Evolutionary conservation across 2,888 invertebrate genomes (phyloP).

Genomic region (Tuta absoluta): DNA sequence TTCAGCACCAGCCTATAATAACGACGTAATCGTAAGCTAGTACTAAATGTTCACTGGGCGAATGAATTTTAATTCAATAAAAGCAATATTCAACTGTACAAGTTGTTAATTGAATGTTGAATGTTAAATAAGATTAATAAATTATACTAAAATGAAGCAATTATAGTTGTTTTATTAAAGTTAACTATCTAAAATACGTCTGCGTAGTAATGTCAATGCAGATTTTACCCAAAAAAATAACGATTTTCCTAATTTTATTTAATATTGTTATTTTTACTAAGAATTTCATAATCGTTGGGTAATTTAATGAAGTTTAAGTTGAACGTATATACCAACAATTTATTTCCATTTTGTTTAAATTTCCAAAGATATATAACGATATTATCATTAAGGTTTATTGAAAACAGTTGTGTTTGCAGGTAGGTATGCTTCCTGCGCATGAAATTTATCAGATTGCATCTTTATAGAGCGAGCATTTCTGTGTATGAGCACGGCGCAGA

Average conservation of each 20-base stretch:
- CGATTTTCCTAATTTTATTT: too few species aligned
- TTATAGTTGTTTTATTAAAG: too few species aligned
- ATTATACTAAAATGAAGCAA: not conserved
- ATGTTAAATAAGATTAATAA: not conserved
- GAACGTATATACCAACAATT: too few species aligned
- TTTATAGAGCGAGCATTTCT: conserved; percentile 44
- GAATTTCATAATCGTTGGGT: too few species aligned
- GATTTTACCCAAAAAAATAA: too few species aligned
- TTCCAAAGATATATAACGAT: too few species aligned
- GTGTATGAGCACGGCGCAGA: conserved; percentile 32
- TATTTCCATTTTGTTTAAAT: too few species aligned
- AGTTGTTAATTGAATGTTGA: conserved; percentile 11
- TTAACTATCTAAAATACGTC: too few species aligned
- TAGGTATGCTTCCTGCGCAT: not conserved
- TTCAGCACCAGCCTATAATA: conserved; percentile 51
- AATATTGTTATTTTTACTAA: too few species aligned
- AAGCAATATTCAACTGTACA: not conserved
- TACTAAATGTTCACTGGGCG: conserved; percentile 52
- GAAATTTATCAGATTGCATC: conserved; percentile 30
- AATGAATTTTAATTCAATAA: conserved; percentile 17
- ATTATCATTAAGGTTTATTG: too few species aligned
- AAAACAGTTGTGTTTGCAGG: not conserved
- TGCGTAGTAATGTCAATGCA: too few species aligned
- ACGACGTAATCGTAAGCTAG: conserved; percentile 59
- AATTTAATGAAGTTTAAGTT: too few species aligned